Percentiles rank a stretch among this genome's conserved stretches.
Evolutionary conservation across 2,113 vertebrate species (phyloP).

Genomic region (Actenoides hombroni): DNA sequence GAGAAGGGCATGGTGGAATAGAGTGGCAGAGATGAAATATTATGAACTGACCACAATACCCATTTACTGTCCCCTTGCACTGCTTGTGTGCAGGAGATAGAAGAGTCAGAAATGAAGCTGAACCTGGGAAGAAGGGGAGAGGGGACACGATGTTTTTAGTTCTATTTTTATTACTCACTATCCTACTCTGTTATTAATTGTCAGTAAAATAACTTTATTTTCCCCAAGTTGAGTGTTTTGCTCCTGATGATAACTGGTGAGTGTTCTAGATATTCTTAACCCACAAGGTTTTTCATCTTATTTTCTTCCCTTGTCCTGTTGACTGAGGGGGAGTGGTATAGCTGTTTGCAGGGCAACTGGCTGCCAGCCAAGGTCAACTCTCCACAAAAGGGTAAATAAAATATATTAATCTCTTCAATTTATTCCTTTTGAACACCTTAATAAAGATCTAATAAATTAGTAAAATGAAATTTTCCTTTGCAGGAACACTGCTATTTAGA

Average conservation of each 20-base stretch:
- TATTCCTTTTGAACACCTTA: background rate
- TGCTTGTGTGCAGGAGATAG: background rate
- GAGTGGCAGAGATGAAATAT: background rate
- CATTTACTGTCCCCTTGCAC: background rate
- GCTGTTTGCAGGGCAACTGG: fast-evolving
- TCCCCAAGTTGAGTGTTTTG: background rate
- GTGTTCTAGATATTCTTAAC: background rate
- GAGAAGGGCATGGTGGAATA: fast-evolving
- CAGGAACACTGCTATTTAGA: background rate
- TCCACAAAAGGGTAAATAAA: background rate
- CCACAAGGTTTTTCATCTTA: background rate
- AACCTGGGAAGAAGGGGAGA: background rate
- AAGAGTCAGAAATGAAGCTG: background rate
- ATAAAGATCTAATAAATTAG: background rate
- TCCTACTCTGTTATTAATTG: background rate
- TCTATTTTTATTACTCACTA: background rate
- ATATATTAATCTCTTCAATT: background rate
- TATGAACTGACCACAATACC: background rate
- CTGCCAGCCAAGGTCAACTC: background rate
- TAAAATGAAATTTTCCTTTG: background rate
- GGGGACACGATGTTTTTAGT: background rate
- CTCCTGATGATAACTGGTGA: background rate
- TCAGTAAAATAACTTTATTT: background rate
- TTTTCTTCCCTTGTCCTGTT: background rate
- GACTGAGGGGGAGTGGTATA: background rate